A percentile compares a stretch with the other conserved stretches of the same genome.
Evolutionary conservation across 2,113 vertebrate genomes (phyloP).

Genomic region (Todiramphus chloris): DNA sequence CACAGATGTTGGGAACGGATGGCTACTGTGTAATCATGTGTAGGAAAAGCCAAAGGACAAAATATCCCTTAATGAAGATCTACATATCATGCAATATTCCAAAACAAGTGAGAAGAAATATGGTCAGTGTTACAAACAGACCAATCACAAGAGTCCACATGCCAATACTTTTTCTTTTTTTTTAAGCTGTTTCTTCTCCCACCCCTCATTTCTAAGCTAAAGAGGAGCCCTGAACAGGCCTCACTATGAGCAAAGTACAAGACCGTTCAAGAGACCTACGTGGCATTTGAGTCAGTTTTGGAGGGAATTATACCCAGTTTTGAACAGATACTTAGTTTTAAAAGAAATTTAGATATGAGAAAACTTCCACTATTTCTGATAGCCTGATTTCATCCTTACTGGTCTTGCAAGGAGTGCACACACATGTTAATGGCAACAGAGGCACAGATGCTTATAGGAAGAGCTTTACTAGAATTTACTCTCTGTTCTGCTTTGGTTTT

Average conservation of each 20-base stretch:
- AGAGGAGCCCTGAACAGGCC: neutral
- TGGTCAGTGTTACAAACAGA: neutral
- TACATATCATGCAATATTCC: slow-evolving; percentile 3
- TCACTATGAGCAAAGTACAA: neutral
- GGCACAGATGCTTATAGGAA: neutral
- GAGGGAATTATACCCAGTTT: neutral
- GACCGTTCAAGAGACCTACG: neutral
- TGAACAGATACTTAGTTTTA: neutral
- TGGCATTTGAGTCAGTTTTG: neutral
- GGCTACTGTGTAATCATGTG: slow-evolving; percentile 67
- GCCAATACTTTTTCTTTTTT: neutral
- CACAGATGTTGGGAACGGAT: slow-evolving; percentile 69
- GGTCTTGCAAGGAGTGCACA: neutral
- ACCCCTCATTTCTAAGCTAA: neutral
- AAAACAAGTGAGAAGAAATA: slow-evolving; percentile 27
- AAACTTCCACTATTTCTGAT: neutral
- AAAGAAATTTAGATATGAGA: neutral
- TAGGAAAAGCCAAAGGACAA: slow-evolving; percentile 58
- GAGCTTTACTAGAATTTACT: neutral
- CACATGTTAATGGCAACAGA: neutral
- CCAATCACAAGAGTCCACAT: neutral
- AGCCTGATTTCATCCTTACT: neutral
- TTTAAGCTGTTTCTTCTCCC: neutral
- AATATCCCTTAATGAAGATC: slow-evolving; percentile 37
- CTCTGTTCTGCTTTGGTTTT: neutral